Evolutionary conservation across 2,888 invertebrate species (phyloP).

Genomic region (Trachelus stipa): DNA sequence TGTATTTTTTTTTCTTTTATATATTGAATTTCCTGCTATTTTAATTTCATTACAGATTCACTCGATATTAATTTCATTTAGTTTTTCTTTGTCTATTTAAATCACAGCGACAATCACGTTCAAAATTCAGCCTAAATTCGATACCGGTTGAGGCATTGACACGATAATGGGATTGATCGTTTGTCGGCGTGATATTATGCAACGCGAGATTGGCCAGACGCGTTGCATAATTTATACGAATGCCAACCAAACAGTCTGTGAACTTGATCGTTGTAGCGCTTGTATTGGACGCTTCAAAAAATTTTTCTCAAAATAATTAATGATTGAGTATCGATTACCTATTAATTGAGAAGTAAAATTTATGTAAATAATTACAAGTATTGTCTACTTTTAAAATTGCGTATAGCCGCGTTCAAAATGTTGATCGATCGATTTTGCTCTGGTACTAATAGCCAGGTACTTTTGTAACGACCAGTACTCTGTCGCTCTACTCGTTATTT

Average conservation of each 20-base stretch:
- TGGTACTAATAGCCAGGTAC: too few species aligned
- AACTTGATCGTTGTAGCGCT: not conserved
- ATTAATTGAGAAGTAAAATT: not conserved
- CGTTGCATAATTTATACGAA: not conserved
- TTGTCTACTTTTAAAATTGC: not conserved
- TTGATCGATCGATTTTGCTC: not conserved
- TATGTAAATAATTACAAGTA: not conserved
- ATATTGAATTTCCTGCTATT: not conserved
- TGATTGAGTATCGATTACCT: not conserved
- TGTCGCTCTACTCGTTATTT: not conserved
- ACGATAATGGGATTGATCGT: not conserved
- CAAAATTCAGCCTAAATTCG: not conserved
- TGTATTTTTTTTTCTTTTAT: not conserved
- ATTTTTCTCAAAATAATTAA: not conserved
- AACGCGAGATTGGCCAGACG: not conserved
- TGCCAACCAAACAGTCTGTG: not conserved
- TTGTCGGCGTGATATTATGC: not conserved
- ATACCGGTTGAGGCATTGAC: not conserved
- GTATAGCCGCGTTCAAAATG: not conserved
- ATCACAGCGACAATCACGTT: not conserved
- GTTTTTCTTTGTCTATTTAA: not conserved
- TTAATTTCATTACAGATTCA: not conserved
- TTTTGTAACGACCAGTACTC: not conserved
- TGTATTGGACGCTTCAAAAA: not conserved
- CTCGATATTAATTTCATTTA: not conserved